A percentile compares a stretch with the other conserved stretches of the same genome.
Conservation (phyloP, 2,888 invertebrate genomes). For the Limenitis camilla region DNA sequence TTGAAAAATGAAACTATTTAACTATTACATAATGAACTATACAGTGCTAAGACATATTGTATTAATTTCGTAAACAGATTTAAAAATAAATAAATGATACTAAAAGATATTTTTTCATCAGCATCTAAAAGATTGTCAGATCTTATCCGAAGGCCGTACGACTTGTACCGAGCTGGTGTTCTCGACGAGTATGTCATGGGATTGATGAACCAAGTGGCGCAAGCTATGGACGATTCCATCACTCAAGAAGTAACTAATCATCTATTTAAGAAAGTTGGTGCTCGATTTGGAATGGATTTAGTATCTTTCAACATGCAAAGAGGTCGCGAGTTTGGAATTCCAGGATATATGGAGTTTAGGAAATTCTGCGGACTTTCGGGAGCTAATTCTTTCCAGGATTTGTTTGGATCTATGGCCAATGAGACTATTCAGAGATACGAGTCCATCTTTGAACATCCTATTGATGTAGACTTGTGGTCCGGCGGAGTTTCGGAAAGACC, state of each 20-base stretch:
- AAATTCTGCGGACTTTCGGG: constrained; percentile 91
- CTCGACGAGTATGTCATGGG: constrained; percentile 95
- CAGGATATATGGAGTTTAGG: constrained; percentile 94
- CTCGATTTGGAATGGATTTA: constrained; percentile 89
- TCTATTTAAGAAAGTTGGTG: constrained; percentile 87
- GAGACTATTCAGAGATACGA: constrained; percentile 88
- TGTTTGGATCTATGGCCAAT: constrained; percentile 91
- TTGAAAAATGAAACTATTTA: no score
- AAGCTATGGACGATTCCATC: constrained; percentile 96
- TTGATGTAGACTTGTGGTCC: constrained; percentile 95
- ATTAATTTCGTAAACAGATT: background rate
- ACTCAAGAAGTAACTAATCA: constrained; percentile 94
- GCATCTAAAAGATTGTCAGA: constrained; percentile 92
- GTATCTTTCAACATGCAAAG: constrained; percentile 95
- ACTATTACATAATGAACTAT: no score
- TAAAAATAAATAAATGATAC: background rate
- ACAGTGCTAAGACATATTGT: no score
- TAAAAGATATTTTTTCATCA: constrained; percentile 35
- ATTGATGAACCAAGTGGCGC: constrained; percentile 93
- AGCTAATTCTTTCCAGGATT: constrained; percentile 84
- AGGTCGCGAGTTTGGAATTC: constrained; percentile 92
- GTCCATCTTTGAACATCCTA: constrained; percentile 90
- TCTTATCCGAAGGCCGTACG: constrained; percentile 90
- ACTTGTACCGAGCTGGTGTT: constrained; percentile 91
- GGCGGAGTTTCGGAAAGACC: constrained; percentile 95